These are phyloP conservation scores for Tenthredo distinguenda DNA, from an alignment of 2,888 invertebrate genomes.

Conservation along the genomic window DNA sequence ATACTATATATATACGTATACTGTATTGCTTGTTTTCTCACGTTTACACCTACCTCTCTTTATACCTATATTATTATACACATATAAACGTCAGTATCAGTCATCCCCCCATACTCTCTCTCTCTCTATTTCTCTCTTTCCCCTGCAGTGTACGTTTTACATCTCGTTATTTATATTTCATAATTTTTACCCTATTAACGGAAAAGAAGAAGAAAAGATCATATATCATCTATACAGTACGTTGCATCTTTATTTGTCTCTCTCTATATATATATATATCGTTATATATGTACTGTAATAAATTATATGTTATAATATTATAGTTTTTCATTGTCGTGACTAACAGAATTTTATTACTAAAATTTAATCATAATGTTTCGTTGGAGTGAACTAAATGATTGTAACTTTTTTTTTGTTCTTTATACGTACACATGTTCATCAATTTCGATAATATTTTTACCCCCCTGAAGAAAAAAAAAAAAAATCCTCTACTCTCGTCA, in stretches of 20 bases:
- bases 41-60: background rate
- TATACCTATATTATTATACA: background rate
- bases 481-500: background rate
- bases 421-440: slow-evolving; percentile 50
- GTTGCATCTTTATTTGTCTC: slow-evolving; percentile 58
- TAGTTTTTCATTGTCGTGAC: slow-evolving; percentile 49
- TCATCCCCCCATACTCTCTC: background rate
- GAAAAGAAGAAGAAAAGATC: background rate
- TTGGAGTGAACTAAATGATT: slow-evolving; percentile 29
- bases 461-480: too few species aligned
- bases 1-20: background rate
- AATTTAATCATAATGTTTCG: slow-evolving; percentile 23
- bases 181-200: background rate
- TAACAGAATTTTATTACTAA: slow-evolving; percentile 19
- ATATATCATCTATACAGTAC: background rate
- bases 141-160: background rate
- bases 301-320: slow-evolving; percentile 34
- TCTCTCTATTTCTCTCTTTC: background rate
- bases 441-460: background rate
- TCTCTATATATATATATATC: slow-evolving; percentile 78
- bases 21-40: background rate
- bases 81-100: background rate
- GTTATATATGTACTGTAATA: slow-evolving; percentile 51
- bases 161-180: background rate
- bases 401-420: slow-evolving; percentile 60